These are phyloP conservation scores for Rugalucina vietnamica DNA, from an alignment of 2,888 invertebrate species.

Conservation along the genomic window DNA sequence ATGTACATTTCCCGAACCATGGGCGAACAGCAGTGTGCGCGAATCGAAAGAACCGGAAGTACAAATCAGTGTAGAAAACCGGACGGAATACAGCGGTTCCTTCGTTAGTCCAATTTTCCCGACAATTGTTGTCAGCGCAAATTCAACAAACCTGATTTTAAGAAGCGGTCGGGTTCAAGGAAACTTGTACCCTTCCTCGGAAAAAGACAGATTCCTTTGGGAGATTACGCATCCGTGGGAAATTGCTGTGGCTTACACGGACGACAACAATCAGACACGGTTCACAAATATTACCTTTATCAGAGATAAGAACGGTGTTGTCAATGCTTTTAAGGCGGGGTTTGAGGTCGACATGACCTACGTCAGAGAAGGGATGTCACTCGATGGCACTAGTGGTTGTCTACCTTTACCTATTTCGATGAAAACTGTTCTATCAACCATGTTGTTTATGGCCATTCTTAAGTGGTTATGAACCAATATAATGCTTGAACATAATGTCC, in stretches of 20 bases:
- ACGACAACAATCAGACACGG: too few species aligned
- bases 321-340: not conserved
- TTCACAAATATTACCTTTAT: not conserved
- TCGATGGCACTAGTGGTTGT: too few species aligned
- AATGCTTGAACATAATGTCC: too few species aligned
- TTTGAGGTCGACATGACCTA: not conserved
- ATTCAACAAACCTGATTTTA: not conserved
- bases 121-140: not conserved
- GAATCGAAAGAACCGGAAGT: not conserved
- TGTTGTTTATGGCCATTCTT: too few species aligned
- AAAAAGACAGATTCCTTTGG: not conserved
- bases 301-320: not conserved
- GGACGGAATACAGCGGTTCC: not conserved
- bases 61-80: not conserved
- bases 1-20: constrained; percentile 7
- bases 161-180: not conserved
- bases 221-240: not conserved
- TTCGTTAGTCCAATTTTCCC: not conserved
- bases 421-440: too few species aligned
- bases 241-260: not conserved
- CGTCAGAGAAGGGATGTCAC: too few species aligned
- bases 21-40: not conserved
- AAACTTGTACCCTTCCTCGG: not conserved
- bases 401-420: too few species aligned
- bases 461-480: too few species aligned